Evolutionary conservation across 2,888 invertebrate genomes (phyloP).

Genomic region (Cactoblastis cactorum): DNA sequence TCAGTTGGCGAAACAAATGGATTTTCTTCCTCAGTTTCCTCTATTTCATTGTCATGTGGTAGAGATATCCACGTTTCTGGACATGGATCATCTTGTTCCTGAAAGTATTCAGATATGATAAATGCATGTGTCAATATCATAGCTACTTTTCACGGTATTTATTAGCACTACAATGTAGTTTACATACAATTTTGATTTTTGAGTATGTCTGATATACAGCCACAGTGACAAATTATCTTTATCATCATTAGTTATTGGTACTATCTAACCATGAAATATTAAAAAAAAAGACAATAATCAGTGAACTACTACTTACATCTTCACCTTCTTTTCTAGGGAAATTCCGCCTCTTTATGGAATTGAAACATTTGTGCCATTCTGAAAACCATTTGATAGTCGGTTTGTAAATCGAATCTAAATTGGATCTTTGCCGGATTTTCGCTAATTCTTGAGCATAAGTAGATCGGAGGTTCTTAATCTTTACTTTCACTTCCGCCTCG

Average conservation of each 20-base stretch:
- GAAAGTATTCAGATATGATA: too few species aligned
- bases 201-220: too few species aligned
- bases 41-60: slow-evolving; percentile 12
- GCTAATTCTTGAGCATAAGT: slow-evolving; percentile 37
- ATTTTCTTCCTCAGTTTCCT: slow-evolving; percentile 43
- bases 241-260: too few species aligned
- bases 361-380: slow-evolving; percentile 35
- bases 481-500: slow-evolving; percentile 30
- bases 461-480: slow-evolving; percentile 37
- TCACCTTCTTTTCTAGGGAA: background rate
- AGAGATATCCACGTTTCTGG: slow-evolving; percentile 18
- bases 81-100: background rate
- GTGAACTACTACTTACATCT: background rate
- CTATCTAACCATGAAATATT: too few species aligned
- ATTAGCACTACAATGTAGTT: too few species aligned
- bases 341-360: slow-evolving; percentile 16
- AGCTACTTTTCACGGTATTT: too few species aligned
- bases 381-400: slow-evolving; percentile 40
- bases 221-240: too few species aligned
- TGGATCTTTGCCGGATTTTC: slow-evolving; percentile 35
- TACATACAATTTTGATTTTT: too few species aligned
- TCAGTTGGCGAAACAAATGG: slow-evolving; percentile 47
- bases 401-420: slow-evolving; percentile 28
- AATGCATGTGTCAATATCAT: too few species aligned
- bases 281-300: background rate